A percentile compares a stretch with the other conserved stretches of the same genome.
These are phyloP conservation scores for Lates calcarifer DNA, from an alignment of 2,113 vertebrate species.

Conservation along the genomic window DNA sequence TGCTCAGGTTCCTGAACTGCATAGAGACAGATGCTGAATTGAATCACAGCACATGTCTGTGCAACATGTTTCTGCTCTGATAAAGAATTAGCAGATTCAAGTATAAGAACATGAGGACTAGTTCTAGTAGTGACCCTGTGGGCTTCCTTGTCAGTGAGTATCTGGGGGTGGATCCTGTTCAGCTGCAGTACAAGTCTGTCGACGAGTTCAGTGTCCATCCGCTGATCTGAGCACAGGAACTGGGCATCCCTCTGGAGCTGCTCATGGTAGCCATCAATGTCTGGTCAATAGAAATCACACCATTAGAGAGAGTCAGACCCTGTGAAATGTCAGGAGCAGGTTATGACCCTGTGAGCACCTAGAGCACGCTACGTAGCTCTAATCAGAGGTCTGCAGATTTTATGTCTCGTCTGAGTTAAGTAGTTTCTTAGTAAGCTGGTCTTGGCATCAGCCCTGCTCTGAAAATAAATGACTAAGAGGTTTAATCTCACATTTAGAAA, in stretches of 20 bases:
- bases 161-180: constrained; percentile 94
- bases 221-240: constrained; percentile 87
- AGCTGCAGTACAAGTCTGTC: constrained; percentile 95
- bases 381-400: constrained; percentile 39
- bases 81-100: neutral
- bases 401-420: constrained; percentile 48
- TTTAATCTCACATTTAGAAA: constrained; percentile 56
- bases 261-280: constrained; percentile 81
- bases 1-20: constrained; percentile 92
- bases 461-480: constrained; percentile 71
- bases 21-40: constrained; percentile 41
- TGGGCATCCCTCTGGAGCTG: constrained; percentile 87
- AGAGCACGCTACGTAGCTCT: neutral
- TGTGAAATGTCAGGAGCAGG: no score
- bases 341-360: constrained; percentile 4
- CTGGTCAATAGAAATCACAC: constrained; percentile 38
- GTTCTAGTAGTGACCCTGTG: constrained; percentile 86
- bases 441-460: constrained; percentile 43
- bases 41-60: neutral
- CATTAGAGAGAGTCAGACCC: neutral
- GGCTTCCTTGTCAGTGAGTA: constrained; percentile 92
- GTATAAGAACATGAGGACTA: no score
- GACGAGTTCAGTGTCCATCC: constrained; percentile 89
- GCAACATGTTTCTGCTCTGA: neutral
- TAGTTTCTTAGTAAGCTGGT: constrained; percentile 51